Evolutionary conservation across 2,113 vertebrate genomes (phyloP).

Genomic region (Mesocricetus auratus): DNA sequence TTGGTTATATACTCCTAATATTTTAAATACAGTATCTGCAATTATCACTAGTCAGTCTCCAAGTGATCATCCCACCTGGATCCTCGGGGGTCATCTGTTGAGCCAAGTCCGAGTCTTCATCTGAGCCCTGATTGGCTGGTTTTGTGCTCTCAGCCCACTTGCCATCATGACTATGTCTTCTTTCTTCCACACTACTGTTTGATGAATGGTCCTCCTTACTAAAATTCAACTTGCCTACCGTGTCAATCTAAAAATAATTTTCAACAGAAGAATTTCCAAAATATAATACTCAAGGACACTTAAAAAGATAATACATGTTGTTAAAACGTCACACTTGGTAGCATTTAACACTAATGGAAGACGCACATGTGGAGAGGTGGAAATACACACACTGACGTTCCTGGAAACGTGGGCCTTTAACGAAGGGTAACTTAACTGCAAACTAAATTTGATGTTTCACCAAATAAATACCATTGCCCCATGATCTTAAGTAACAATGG

Average conservation of each 20-base stretch:
- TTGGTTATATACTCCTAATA: not conserved
- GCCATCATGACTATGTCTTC: conserved; percentile 35
- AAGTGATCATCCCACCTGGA: conserved; percentile 79
- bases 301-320: not conserved
- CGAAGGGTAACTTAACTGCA: conserved; percentile 17
- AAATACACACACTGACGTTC: not conserved
- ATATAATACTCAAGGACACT: not conserved
- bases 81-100: not conserved
- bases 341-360: conserved; percentile 10
- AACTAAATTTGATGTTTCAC: conserved; percentile 20
- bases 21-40: not conserved
- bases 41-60: not conserved
- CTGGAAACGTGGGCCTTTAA: conserved; percentile 9
- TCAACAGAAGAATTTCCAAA: conserved; percentile 47
- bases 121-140: conserved; percentile 41
- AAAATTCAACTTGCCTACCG: conserved; percentile 62
- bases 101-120: not conserved
- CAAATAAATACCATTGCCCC: not conserved
- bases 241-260: conserved; percentile 81
- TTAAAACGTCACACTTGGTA: conserved; percentile 26
- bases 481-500: not conserved
- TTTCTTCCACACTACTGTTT: conserved; percentile 48
- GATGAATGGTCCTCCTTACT: conserved; percentile 56
- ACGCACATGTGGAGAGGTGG: not conserved
- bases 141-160: conserved; percentile 47